Evolutionary conservation across 2,797 vertebrate genomes (phyloP).

Genomic region (Mionectes olivaceus): DNA sequence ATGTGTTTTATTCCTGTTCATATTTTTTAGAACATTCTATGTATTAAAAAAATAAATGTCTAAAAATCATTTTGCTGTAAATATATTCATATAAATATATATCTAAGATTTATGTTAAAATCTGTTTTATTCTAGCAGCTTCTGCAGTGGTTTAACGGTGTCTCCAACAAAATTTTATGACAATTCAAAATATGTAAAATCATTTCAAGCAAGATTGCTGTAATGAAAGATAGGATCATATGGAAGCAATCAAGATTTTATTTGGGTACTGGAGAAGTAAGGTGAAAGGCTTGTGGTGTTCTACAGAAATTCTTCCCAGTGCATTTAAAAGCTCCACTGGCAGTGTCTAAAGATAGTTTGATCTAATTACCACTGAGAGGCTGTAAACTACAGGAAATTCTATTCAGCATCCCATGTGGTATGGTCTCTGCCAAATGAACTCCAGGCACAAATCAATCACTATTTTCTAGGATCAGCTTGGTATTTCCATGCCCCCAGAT

Average conservation of each 20-base stretch:
- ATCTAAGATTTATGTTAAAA: not conserved
- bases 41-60: not conserved
- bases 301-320: not conserved
- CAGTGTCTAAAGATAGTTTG: not conserved
- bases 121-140: not conserved
- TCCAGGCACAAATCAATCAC: not conserved
- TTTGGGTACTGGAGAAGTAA: not conserved
- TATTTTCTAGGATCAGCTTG: not conserved
- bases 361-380: not conserved
- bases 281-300: not conserved
- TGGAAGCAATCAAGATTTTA: slow-evolving; percentile 17
- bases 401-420: not conserved
- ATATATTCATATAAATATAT: not conserved
- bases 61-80: not conserved
- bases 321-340: not conserved
- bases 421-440: not conserved
- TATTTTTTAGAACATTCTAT: not conserved
- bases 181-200: not conserved
- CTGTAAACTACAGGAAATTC: slow-evolving; percentile 23
- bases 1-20: not conserved
- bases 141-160: not conserved
- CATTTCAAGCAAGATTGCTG: not conserved
- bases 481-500: not conserved
- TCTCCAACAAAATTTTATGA: not conserved
- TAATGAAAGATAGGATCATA: not conserved